Base-by-base conservation (phyloP, 2,113 vertebrate species). In the Macaca nemestrina region DNA sequence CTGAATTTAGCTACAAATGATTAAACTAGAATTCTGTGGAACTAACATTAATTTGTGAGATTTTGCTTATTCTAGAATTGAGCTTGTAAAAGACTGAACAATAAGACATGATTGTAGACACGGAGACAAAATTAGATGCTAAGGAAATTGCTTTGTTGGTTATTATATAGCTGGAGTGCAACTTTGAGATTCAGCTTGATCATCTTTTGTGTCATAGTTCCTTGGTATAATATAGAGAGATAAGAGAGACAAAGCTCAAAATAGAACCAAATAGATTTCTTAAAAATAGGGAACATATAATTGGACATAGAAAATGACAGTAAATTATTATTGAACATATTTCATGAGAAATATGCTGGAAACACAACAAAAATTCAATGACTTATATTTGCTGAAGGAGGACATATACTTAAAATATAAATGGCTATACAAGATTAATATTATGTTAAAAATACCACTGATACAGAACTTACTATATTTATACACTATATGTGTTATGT, bases 81-180 rank as follows among this genome's bases (percentile, higher is more conserved):
- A 89, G 25, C 17, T 61, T 93, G 68, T 79, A 61, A 95, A 90
- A 79, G 45, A 82, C 35, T 90, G 70, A 97, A 86, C 67, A 96
- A 88, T 88, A 79, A 86, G 45, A 68, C 72, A 67, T 94, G 88
- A 95, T 92, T 97, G 48, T 40, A 68, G 59, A 88, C 25, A 61
- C 43, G 35, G 76, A 84, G 17, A 81, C n/a, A 86, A 90, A 88
- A 83, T 89, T 86, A 52, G 23, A 43, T 45, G 30, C 13, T 78
- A 82, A 90, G 38, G 70, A 97, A 93, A 97, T 90, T 84, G 72
- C 5, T 40, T 27, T 93, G 13, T 86, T 88, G 17, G 27, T 75
- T 93, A 30, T 25, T 30, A 57, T 75, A 18, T n/a, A 87, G 52
- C n/a, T 75, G 82, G 38, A 92, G 22, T 35, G 7, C 22, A 90